Evolutionary conservation across 2,113 vertebrate species (phyloP).

Genomic region (Platysteira castanea): DNA sequence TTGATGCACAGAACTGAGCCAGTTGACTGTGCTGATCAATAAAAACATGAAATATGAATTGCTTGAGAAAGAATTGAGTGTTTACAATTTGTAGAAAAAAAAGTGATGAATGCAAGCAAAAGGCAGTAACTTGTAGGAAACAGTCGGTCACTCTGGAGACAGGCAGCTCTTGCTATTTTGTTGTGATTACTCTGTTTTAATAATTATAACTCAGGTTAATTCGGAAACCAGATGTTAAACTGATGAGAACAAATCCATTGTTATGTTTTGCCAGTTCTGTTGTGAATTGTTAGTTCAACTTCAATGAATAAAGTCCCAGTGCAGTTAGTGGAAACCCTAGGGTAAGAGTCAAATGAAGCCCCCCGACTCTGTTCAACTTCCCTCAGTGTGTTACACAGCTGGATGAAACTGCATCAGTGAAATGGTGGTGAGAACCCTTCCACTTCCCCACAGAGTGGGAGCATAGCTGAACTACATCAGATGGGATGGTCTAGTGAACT

Average conservation of each 20-base stretch:
- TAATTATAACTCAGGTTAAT: slow-evolving; percentile 15
- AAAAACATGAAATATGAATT: not conserved
- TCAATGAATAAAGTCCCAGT: not conserved
- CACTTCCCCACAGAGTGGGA: not conserved
- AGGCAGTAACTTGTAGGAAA: not conserved
- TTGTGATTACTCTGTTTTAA: slow-evolving; percentile 12
- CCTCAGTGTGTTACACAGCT: rapidly evolving
- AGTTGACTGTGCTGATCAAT: not conserved
- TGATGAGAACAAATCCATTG: not conserved
- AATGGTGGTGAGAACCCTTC: not conserved
- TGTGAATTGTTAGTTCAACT: not conserved
- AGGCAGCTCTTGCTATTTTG: not conserved
- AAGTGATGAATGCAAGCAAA: not conserved
- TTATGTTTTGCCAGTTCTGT: not conserved
- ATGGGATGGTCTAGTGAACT: not conserved
- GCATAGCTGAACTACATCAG: not conserved
- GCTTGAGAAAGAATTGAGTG: not conserved
- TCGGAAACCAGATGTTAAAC: slow-evolving; percentile 29
- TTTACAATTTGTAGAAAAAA: not conserved
- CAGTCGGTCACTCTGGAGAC: not conserved
- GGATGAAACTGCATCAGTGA: not conserved
- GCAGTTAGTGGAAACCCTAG: not conserved
- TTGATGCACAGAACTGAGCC: not conserved
- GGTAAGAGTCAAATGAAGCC: not conserved
- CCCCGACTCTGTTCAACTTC: not conserved